phyloP scores from a whole-genome alignment of 2,797 vertebrate species.

The Trachurus trachurus region DNA sequence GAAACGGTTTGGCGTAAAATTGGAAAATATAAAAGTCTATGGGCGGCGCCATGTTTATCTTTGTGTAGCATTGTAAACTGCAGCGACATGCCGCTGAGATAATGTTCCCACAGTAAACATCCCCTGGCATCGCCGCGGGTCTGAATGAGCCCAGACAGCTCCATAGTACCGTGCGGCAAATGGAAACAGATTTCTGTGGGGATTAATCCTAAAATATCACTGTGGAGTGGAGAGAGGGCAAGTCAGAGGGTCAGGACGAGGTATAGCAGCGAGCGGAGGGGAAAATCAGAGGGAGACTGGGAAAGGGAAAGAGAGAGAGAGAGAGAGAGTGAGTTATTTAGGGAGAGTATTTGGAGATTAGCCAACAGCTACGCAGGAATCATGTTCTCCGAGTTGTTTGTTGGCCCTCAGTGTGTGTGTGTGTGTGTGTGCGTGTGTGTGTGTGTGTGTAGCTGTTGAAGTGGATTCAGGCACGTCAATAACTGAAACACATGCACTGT shows the following conservation, averaged over 20 bases:
- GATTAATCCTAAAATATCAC: constrained; percentile 82
- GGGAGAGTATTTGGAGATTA: constrained; percentile 80
- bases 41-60: not conserved
- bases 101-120: constrained; percentile 9
- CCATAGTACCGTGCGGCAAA: constrained; percentile 52
- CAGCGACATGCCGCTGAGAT: constrained; percentile 2
- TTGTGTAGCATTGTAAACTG: constrained; percentile 8
- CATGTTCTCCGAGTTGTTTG: constrained; percentile 78
- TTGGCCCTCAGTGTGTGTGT: constrained; percentile 33
- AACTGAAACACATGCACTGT: constrained; percentile 59
- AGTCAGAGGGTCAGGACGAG: constrained; percentile 72
- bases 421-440: not conserved
- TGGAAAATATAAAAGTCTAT: not conserved
- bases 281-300: constrained; percentile 73
- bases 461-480: constrained; percentile 40
- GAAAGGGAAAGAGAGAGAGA: constrained; percentile 66
- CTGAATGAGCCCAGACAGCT: constrained; percentile 55
- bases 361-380: constrained; percentile 78
- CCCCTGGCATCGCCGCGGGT: constrained; percentile 17
- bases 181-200: constrained; percentile 77
- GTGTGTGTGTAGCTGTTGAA: constrained; percentile 21
- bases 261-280: constrained; percentile 54
- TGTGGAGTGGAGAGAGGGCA: constrained; percentile 68
- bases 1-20: not conserved
- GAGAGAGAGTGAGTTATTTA: constrained; percentile 78